Conservation (phyloP, 2,888 invertebrate species). For the Acholoe squamosa region DNA sequence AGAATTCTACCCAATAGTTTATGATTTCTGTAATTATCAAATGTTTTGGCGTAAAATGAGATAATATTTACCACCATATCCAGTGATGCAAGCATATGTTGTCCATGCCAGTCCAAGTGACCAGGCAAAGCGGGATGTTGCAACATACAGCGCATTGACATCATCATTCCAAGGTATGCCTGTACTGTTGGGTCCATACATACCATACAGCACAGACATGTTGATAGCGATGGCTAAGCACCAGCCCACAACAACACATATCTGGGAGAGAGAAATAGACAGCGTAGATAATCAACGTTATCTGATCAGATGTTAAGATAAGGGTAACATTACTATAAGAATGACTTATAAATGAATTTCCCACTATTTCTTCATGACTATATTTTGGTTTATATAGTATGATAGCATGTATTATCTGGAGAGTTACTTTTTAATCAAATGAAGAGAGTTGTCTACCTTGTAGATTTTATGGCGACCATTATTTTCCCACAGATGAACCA, state of each 20-base stretch:
- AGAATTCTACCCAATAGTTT: no score
- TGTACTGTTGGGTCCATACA: slow-evolving; percentile 74
- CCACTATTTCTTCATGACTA: no score
- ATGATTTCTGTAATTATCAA: no score
- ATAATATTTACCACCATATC: slow-evolving; percentile 83
- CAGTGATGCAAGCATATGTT: slow-evolving; percentile 84
- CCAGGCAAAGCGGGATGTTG: slow-evolving; percentile 79
- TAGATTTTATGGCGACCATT: slow-evolving; percentile 32
- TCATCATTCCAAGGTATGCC: not conserved
- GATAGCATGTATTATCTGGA: no score
- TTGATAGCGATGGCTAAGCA: slow-evolving; percentile 73
- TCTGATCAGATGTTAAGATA: no score
- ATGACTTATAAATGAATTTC: no score
- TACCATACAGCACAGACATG: slow-evolving; percentile 80
- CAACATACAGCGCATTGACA: slow-evolving; percentile 56
- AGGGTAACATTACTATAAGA: no score
- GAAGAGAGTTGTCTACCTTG: slow-evolving; percentile 24
- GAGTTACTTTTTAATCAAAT: no score
- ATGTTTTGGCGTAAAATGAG: not conserved
- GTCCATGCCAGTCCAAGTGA: slow-evolving; percentile 84
- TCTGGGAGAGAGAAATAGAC: not conserved
- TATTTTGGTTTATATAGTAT: no score
- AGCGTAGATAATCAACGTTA: no score
- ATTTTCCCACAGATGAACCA: slow-evolving; percentile 75
- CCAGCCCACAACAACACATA: slow-evolving; percentile 77